Percentiles rank a stretch among this genome's conserved stretches.
Evolutionary conservation across 2,888 invertebrate species (phyloP).

Genomic region (Anarsia innoxiella): DNA sequence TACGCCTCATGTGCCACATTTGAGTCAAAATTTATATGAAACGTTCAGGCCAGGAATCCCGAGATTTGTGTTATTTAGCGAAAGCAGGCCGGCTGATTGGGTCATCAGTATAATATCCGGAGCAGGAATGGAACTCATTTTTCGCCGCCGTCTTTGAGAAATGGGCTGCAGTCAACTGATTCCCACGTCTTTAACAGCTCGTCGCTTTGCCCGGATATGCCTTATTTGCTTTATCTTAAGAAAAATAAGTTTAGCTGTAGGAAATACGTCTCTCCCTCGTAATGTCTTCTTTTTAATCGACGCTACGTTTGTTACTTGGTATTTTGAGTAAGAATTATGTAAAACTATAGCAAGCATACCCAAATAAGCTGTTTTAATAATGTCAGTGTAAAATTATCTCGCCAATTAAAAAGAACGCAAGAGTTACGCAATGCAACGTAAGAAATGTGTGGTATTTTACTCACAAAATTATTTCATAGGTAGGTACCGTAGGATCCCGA

Average conservation of each 20-base stretch:
- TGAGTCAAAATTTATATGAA: conserved; percentile 6
- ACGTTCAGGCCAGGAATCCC: conserved; percentile 10
- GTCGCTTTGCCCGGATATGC: conserved; percentile 9
- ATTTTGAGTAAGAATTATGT: background rate
- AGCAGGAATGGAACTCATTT: conserved; percentile 32
- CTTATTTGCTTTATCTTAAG: conserved; percentile 2
- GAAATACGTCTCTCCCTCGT: no score
- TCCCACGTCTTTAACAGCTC: conserved; percentile 25
- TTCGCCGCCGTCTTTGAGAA: conserved; percentile 29
- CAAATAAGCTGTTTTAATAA: background rate
- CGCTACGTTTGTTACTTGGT: background rate
- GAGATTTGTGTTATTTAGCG: conserved; percentile 15
- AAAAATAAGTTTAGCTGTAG: conserved; percentile 4
- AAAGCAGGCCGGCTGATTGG: conserved; percentile 23
- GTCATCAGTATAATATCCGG: conserved; percentile 42
- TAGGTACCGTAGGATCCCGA: no score
- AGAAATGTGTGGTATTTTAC: no score
- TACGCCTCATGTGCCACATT: no score
- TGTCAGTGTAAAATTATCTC: no score
- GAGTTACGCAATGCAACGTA: no score
- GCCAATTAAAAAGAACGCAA: no score
- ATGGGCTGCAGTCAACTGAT: conserved; percentile 30
- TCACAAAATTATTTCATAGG: no score
- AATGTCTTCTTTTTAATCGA: no score
- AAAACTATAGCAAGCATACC: background rate